phyloP scores from a whole-genome alignment of 1,140 invertebrate species.

The Anoplolepis gracilipes region DNA sequence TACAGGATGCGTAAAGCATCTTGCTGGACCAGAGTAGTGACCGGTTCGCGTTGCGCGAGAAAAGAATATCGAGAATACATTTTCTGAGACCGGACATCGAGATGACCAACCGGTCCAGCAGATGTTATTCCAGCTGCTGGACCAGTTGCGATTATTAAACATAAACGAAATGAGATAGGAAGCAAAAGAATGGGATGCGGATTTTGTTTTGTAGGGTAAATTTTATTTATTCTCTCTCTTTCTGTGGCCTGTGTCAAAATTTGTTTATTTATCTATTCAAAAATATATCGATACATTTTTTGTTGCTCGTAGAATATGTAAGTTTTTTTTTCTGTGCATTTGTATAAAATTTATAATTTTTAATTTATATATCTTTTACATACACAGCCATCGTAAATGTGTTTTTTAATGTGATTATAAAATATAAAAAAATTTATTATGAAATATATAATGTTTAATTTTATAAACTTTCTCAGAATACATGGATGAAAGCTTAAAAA shows the following conservation, averaged over 20 bases:
- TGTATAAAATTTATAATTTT: neutral
- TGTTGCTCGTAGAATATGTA: slow-evolving; percentile 5
- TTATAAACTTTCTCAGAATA: neutral
- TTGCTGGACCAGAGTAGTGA: slow-evolving; percentile 82
- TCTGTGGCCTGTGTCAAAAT: neutral
- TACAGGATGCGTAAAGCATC: slow-evolving; percentile 79
- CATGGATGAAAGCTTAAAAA: neutral
- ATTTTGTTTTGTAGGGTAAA: slow-evolving; percentile 19
- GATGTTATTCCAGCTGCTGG: slow-evolving; percentile 84
- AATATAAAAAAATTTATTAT: neutral
- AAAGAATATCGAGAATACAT: slow-evolving; percentile 48
- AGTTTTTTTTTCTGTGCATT: neutral
- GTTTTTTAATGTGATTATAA: neutral
- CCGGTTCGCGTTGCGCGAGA: slow-evolving; percentile 67
- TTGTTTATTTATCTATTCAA: slow-evolving; percentile 31
- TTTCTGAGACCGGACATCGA: slow-evolving; percentile 80
- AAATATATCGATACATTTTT: slow-evolving; percentile 28
- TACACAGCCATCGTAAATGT: slow-evolving; percentile 19
- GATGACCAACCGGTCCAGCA: slow-evolving; percentile 84
- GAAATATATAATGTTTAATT: neutral
- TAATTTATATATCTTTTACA: neutral
- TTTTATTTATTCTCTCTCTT: neutral
- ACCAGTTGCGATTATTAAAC: slow-evolving; percentile 60
- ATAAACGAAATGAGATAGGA: slow-evolving; percentile 36
- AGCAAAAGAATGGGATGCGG: neutral